Percentiles rank a stretch among this genome's conserved stretches.
Conservation (phyloP, 2,797 vertebrate species). For the Malacoraja senta region DNA sequence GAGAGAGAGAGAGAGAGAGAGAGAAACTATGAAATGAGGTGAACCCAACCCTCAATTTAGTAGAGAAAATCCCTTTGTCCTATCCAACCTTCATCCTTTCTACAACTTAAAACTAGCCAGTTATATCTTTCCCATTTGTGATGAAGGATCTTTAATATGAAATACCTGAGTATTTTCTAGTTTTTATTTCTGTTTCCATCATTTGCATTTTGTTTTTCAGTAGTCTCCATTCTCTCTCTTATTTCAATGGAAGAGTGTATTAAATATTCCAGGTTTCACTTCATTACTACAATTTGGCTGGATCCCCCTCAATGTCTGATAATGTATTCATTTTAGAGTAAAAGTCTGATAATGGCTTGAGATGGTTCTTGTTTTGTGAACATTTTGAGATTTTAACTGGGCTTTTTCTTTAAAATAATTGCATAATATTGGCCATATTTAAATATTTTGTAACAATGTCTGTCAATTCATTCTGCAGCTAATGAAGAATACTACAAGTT, state of each 20-base stretch:
- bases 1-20: too few species aligned
- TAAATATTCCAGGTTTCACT: not conserved
- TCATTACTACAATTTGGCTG: not conserved
- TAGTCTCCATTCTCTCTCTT: not conserved
- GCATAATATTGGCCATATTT: not conserved
- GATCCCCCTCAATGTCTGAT: not conserved
- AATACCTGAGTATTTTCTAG: too few species aligned
- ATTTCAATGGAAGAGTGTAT: not conserved
- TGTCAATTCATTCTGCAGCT: constrained; percentile 55
- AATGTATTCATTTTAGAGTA: not conserved
- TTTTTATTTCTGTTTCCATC: too few species aligned
- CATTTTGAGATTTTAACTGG: not conserved
- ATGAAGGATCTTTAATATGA: too few species aligned
- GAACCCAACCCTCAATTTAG: too few species aligned
- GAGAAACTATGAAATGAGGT: too few species aligned
- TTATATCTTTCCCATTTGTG: too few species aligned
- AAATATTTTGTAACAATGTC: not conserved
- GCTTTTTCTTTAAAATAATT: too few species aligned
- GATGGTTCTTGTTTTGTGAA: not conserved
- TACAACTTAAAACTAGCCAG: too few species aligned
- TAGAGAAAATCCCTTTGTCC: too few species aligned
- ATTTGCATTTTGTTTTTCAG: not conserved
- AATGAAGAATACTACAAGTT: constrained; percentile 91
- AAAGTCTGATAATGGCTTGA: too few species aligned
- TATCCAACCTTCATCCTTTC: too few species aligned